Evolutionary conservation across 2,888 invertebrate species (phyloP), one percentile per base, ranked within the genome.

Genomic region (Synergus itoensis): DNA sequence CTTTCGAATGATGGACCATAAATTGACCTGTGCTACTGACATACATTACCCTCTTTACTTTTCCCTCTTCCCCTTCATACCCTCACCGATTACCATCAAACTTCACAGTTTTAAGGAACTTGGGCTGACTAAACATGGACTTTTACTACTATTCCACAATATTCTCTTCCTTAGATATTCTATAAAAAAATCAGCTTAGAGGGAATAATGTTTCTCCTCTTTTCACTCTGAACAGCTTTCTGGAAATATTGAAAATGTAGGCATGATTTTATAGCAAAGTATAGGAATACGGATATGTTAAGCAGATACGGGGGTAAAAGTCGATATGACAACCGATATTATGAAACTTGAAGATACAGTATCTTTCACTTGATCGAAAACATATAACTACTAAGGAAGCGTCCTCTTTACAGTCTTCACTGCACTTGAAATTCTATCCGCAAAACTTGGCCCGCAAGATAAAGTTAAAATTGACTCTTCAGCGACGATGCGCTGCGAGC

Each of bases 381-480:
- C 67, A 67, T 67, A 45, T 67, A 67, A 45, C 67, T 67, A 67
- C 18, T 43, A 67, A 67, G 67, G 41, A 67, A 43, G 67, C 67
- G 45, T 67, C 45, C 40, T 67, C 67, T 67, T 67, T 43, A 43
- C 43, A 43, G 67, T 67, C 45, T 67, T 14, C 45, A 7, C 43
- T 67, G 67, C 67, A 67, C 67, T 67, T 67, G 67, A 67, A 67
- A 67, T 16, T 45, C 40, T 21, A 67, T 67, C 67, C 45, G 21
- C 45, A 67, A 67, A 67, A 67, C 67, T 67, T 67, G 43, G 67
- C 81, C 43, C 43, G 11, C 79, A 84, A 84, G 87, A 89, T 87
- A 88, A 90, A 90, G 89, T 90, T 90, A 86, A 89, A 90, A 89
- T 89, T 89, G 89, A 89, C 90, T 90, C 87, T 88, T 86, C 86